Base-by-base conservation (phyloP, 2,888 invertebrate species). In the Stenoptilia bipunctidactyla region DNA sequence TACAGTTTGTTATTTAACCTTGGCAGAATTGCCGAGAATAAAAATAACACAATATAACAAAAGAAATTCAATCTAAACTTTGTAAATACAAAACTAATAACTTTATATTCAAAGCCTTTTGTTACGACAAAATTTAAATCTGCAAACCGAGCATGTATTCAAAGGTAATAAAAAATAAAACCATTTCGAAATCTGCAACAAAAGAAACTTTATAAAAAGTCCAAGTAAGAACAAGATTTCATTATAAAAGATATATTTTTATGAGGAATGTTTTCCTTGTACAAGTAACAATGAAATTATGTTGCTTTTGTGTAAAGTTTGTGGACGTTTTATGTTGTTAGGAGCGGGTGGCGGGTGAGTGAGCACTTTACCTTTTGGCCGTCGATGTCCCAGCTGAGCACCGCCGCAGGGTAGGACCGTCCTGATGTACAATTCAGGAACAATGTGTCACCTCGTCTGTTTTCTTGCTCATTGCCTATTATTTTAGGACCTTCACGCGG, bases 341-440 rank as follows among this genome's bases (percentile, higher is more conserved):
- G 30, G 3, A 25, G 5, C 5, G 25, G 25, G 5, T 9, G 9
- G 25, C 9, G 25, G 15, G 10, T 12, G 14, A 8, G 12, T 30
- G 45, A 66, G n/a, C n/a, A n/a, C n/a, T n/a, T 65, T 76, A 91
- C 92, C 88, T 89, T 87, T 68, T 90, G 87, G 53, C 91, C 91
- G 61, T 92, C 91, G 60, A 92, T 90, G 70, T 90, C 91, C 92
- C 92, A 92, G 61, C 90, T 89, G 15, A 92, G 85, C 47, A 88
- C 83, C 14, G 92, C 90, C 13, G 91, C 90, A 20, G 92, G 92
- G 66, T 89, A 90, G 44, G 92, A 92, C 61, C 89, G 87, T 34
- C 90, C 90, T 34, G 92, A 92, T 30, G 91, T 91, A 70, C 92
- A 92, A 69, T 92, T 92, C 48, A 92, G 74, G 64, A 88, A 89